Base-by-base conservation (phyloP, 1,140 invertebrate species). In the Rhagoletis zephyria region DNA sequence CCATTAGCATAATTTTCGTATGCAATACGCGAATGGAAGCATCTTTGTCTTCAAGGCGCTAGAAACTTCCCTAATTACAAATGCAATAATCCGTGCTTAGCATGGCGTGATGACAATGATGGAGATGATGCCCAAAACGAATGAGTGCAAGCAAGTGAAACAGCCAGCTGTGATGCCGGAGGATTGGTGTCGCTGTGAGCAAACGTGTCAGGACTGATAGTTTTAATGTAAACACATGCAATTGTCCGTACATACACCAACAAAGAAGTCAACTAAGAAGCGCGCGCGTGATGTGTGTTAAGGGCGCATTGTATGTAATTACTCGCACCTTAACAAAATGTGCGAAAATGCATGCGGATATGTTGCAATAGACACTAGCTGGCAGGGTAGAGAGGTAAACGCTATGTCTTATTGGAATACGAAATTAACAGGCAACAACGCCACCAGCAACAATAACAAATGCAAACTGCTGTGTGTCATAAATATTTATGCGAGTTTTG, bases 401-500 rank as follows among this genome's bases (percentile, higher is more conserved):
- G 45, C 61, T 40, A 40, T 14, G 30, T 42, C 56, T n/a, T 63
- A 85, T 85, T 85, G 85, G 61, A 85, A 85, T 85, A 85, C 30
- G 85, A 85, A 85, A 85, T 85, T 61, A 63, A 85, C 59, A 85
- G 51, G 30, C 74, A 56, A 81, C 64, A 67, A 45, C 45, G 56
- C 19, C 48, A 81, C 19, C 48, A 81, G 19, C 16, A n/a, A 51
- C 45, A 77, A 56, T 10, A 56, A 77, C 48, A 81, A 81, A 56
- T n/a, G 74, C 19, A n/a, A 81, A 81, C 74, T 81, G 74, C 19
- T 81, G 67, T 81, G 74, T 81, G 91, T 91, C 91, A 92, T 92
- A 92, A 92, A 92, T 92, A 92, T 92, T 92, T 92, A 92, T 92
- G 91, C 89, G 91, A 92, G 91, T 90, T 92, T 90, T 90, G 91